A percentile compares a stretch with the other conserved stretches of the same genome.
phyloP scores from a whole-genome alignment of 2,888 invertebrate species.

The Ennomos erosarius region DNA sequence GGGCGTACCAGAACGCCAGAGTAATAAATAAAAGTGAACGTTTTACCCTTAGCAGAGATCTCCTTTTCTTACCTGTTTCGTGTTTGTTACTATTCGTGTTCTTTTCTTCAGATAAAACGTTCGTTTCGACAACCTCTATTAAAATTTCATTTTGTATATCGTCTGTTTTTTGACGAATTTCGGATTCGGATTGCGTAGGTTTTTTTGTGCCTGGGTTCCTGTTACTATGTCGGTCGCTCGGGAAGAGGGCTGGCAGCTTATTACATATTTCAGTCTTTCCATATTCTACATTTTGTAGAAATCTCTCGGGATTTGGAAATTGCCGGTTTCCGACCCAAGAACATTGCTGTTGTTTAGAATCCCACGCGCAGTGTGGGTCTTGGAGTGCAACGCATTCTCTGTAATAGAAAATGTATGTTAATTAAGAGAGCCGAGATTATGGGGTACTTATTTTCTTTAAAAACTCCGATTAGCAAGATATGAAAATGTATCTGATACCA shows the following conservation, averaged over 20 bases:
- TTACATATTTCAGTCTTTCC: constrained; percentile 87
- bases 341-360: constrained; percentile 87
- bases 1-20: too few species aligned
- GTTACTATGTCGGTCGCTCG: constrained; percentile 71
- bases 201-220: constrained; percentile 78
- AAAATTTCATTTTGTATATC: constrained; percentile 88
- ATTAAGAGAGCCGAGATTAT: neutral
- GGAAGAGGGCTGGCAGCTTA: constrained; percentile 75
- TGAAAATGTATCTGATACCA: constrained; percentile 27
- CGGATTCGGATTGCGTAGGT: constrained; percentile 75
- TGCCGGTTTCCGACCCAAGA: constrained; percentile 83
- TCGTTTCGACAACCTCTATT: constrained; percentile 87
- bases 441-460: too few species aligned
- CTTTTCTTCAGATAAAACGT: constrained; percentile 85
- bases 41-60: neutral
- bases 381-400: constrained; percentile 95
- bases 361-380: constrained; percentile 99
- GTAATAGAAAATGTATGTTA: constrained; percentile 66
- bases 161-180: constrained; percentile 81
- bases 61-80: constrained; percentile 68
- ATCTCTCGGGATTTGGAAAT: constrained; percentile 86
- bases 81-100: constrained; percentile 77
- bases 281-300: constrained; percentile 89
- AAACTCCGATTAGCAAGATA: too few species aligned
- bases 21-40: constrained; percentile 23